Conservation (phyloP, 2,113 vertebrate species). For the Mohoua ochrocephala region DNA sequence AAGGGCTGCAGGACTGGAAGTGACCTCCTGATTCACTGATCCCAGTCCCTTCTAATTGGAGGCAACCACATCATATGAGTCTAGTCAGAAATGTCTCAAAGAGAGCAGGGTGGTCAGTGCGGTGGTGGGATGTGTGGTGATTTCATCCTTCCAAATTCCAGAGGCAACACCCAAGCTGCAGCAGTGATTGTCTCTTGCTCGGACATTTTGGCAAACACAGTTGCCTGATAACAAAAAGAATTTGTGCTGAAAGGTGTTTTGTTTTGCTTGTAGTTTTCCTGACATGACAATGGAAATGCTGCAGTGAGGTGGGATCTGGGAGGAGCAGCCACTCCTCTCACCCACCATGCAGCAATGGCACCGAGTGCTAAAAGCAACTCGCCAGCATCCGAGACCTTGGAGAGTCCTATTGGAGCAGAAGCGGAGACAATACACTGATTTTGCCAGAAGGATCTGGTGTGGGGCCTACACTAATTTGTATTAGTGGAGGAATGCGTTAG, state of each 20-base stretch:
- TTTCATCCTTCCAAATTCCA: conserved; percentile 43
- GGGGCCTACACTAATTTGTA: background rate
- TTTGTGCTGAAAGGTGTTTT: background rate
- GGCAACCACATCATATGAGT: background rate
- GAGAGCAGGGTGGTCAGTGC: background rate
- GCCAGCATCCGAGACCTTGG: background rate
- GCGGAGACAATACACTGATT: background rate
- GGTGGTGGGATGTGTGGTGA: background rate
- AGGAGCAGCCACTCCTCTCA: background rate
- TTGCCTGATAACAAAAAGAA: background rate
- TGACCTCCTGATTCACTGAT: conserved; percentile 52
- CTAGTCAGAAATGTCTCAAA: conserved; percentile 44
- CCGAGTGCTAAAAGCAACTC: background rate
- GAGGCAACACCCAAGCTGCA: background rate
- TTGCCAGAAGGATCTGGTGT: background rate
- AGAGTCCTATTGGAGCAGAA: background rate
- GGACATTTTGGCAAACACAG: background rate
- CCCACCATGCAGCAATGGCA: background rate
- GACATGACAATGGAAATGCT: background rate
- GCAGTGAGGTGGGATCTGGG: background rate
- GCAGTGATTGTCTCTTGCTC: background rate
- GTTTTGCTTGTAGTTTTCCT: background rate
- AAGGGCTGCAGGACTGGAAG: background rate
- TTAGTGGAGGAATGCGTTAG: background rate
- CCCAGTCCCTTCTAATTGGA: conserved; percentile 10